These are phyloP conservation scores for Phaethon lepturus DNA, from an alignment of 2,113 vertebrate genomes.

Conservation along the genomic window DNA sequence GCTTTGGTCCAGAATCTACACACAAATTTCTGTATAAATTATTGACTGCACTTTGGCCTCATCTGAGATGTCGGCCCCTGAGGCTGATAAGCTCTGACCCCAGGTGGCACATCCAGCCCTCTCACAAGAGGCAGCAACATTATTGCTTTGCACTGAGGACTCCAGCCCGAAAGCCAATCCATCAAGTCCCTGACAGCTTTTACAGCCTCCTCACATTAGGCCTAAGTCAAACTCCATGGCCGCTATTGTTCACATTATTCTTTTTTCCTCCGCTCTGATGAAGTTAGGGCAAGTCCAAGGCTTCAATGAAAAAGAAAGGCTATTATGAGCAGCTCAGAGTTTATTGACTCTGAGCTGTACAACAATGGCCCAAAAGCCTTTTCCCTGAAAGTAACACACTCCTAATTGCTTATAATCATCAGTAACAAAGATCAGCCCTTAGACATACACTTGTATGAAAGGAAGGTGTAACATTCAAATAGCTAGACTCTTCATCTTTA, in stretches of 20 bases:
- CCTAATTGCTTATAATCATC: constrained; percentile 65
- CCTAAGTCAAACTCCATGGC: constrained; percentile 71
- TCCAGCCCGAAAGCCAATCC: constrained; percentile 69
- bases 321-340: constrained; percentile 71
- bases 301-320: constrained; percentile 61
- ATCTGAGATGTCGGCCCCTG: constrained; percentile 72
- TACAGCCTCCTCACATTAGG: constrained; percentile 70
- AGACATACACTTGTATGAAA: background rate
- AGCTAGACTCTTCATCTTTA: background rate
- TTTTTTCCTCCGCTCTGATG: constrained; percentile 50
- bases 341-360: constrained; percentile 71
- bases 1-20: constrained; percentile 42
- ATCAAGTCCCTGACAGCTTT: constrained; percentile 78
- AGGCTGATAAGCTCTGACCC: constrained; percentile 81
- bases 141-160: constrained; percentile 74
- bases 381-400: constrained; percentile 55
- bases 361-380: constrained; percentile 55
- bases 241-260: constrained; percentile 71
- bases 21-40: constrained; percentile 78
- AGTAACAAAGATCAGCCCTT: constrained; percentile 13
- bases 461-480: constrained; percentile 8
- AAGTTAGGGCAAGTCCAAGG: constrained; percentile 76
- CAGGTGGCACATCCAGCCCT: constrained; percentile 76
- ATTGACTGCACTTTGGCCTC: constrained; percentile 75
- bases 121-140: constrained; percentile 73